Base-by-base conservation (phyloP, 2,113 vertebrate genomes). In the Pluvianellus socialis region DNA sequence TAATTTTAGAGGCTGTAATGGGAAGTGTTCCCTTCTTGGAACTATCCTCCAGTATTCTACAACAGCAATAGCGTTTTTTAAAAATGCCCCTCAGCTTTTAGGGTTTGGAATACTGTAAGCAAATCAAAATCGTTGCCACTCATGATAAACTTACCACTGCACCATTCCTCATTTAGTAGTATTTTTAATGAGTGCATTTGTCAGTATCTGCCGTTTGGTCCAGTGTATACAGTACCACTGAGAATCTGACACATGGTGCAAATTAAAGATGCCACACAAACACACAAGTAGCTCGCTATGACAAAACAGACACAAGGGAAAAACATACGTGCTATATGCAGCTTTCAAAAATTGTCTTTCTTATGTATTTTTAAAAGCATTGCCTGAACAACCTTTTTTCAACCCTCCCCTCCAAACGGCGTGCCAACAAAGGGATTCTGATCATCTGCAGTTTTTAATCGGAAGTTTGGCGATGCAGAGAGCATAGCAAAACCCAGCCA, bases 361-460 rank as follows among this genome's bases (percentile, higher is more conserved):
- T 67, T 71, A 40, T 1, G 1, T 55, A 21, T 71, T 93, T 84
- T 90, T 13, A 66, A 66, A 74, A 75, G 26, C 32, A 53, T 66
- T 76, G 4, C 9, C 32, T 0, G 0, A 73, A 24, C n/a, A 84
- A 27, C 8, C 2, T 26, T 73, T 38, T 88, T 83, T 65, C 33
- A 86, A 18, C 6, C 10, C 8, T 89, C 24, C 32, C 33, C 33
- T 90, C 50, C 58, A 75, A 76, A 50, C 0, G 56, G 20, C 28
- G 30, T 14, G 45, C 19, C 82, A 88, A 50, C 30, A 70, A 47
- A 33, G 38, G 12, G 50, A 67, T 44, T 28, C 52, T 58, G 35
- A 30, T 62, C 6, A 76, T 26, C 23, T 53, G 5, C 16, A 76
- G 10, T 19, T 82, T 86, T 70, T 55, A 88, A 32, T 75, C 16